phyloP scores from a whole-genome alignment of 2,797 vertebrate species.

The Thripadectes ignobilis region DNA sequence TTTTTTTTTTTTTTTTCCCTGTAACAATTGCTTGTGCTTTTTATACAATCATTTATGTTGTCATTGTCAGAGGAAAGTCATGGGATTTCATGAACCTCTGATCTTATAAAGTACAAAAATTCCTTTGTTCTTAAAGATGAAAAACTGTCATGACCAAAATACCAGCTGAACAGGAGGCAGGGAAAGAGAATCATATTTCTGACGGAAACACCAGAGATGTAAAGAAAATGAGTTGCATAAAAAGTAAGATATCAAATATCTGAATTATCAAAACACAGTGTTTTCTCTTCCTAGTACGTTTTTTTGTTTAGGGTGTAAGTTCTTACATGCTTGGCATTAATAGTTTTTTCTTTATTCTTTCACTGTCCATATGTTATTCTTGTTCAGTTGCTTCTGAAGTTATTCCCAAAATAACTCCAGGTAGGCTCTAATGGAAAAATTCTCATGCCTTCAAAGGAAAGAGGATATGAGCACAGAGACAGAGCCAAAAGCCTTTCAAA shows the following conservation, averaged over 20 bases:
- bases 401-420: conserved; percentile 10
- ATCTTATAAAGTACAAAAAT: conserved; percentile 6
- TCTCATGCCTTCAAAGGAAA: background rate
- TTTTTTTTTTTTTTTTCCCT: background rate
- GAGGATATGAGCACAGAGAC: background rate
- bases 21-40: background rate
- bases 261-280: background rate
- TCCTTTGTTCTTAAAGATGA: conserved; percentile 32
- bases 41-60: background rate
- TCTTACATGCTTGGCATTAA: background rate
- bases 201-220: conserved; percentile 17
- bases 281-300: background rate
- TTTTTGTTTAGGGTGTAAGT: background rate
- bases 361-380: background rate
- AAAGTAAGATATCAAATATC: conserved; percentile 5
- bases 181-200: conserved; percentile 22
- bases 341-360: background rate
- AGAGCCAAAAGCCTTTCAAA: background rate
- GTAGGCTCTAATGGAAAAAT: background rate
- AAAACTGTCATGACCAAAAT: conserved; percentile 35
- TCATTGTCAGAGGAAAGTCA: conserved; percentile 3
- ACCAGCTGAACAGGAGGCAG: conserved; percentile 2
- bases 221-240: background rate
- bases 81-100: background rate
- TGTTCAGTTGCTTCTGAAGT: background rate